These are phyloP conservation scores for Syngnathoides biaculeatus DNA, from an alignment of 2,113 vertebrate species.

Conservation along the genomic window DNA sequence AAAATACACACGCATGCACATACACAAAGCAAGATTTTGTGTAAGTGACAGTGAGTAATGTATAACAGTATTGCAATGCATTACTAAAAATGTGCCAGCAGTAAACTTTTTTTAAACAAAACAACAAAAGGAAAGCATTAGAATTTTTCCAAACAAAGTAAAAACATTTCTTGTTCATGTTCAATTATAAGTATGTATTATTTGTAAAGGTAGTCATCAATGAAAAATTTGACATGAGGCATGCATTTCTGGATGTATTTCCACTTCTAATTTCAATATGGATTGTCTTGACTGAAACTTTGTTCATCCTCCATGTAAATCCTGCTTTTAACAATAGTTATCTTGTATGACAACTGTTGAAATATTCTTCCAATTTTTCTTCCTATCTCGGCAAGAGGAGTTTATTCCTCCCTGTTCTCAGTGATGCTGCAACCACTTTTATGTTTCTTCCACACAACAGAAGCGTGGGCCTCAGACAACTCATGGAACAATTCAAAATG, in stretches of 20 bases:
- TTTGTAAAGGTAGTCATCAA: background rate
- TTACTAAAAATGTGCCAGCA: no score
- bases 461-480: slow-evolving; percentile 26
- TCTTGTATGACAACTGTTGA: background rate
- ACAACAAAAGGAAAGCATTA: background rate
- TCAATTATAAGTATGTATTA: background rate
- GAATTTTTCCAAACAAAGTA: background rate
- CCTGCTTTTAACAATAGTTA: background rate
- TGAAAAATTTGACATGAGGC: background rate
- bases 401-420: slow-evolving; percentile 5
- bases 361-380: background rate
- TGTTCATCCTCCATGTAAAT: background rate
- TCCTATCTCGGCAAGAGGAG: slow-evolving; percentile 25
- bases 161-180: background rate
- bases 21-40: background rate
- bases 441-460: slow-evolving; percentile 25
- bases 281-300: background rate
- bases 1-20: background rate
- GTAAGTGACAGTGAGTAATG: background rate
- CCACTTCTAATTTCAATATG: background rate
- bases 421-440: slow-evolving; percentile 4
- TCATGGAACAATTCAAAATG: slow-evolving; percentile 60
- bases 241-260: background rate
- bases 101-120: background rate
- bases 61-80: background rate